Evolutionary conservation across 64 coral and sea anemone species (phyloP), one percentile per base, ranked within the genome.

Genomic region (Astreopora myriophthalma): DNA sequence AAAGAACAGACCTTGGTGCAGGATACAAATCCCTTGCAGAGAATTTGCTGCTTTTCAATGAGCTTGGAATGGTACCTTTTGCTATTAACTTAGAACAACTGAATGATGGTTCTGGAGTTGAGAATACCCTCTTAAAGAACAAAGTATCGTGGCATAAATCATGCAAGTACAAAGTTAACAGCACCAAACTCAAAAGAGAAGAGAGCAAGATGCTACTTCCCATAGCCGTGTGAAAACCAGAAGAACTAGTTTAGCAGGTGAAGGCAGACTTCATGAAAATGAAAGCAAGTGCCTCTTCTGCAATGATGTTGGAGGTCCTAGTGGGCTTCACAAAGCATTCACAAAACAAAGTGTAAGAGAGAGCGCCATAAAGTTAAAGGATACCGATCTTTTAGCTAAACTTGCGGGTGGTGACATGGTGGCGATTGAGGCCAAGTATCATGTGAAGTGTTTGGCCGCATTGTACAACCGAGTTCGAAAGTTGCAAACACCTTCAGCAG

Each of bases 381-480:
- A 79, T 40, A 86, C 35, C 32, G 70, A 71, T 69, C 42, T 93
- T 25, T 34, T 86, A 23, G 83, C 74, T 86, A 93, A 87, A 52
- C 84, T 87, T 28, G 58, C 73, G 19, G 82, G 70, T 93, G 83
- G 31, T 34, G 91, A 93, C 74, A 93, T 93, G 82, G 73, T 93
- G n/a, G 80, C 71, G 31, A 61, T 92, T 5, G 71, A 92, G n/a
- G 90, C 81, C 8, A 68, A 62, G 20, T 86, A 85, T 34, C 90
- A 92, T 76, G 48, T 66, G 6, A 75, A 86, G 36, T 92, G 90
- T 48, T 71, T 92, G 24, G 23, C 42, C 13, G 69, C 81, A 46
- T 48, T 92, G 44, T 86, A 91, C 32, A 75, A 89, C 57, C 31
- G 74, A 12, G 72, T 89, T 61, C 31, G 87, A 33, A 79, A 48